Evolutionary conservation across 2,113 vertebrate species (phyloP).

Genomic region (Vombatus ursinus): DNA sequence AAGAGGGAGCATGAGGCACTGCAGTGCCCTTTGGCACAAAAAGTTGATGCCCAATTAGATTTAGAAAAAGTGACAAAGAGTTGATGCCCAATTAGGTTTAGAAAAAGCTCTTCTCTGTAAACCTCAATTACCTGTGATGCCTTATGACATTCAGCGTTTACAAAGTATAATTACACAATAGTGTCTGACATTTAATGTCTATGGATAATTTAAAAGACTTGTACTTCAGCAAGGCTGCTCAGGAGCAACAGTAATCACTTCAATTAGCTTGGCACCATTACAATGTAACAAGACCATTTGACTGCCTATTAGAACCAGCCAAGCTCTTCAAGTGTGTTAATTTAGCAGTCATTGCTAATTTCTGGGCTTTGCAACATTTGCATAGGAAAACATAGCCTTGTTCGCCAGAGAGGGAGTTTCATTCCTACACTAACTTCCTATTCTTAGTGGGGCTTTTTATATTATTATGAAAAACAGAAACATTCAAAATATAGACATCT

Average conservation of each 20-base stretch:
- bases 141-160: conserved; percentile 92
- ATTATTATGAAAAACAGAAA: conserved; percentile 77
- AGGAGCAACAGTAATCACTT: conserved; percentile 92
- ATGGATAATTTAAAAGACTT: conserved; percentile 91
- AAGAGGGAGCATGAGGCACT: conserved; percentile 66
- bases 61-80: conserved; percentile 89
- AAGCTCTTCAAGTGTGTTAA: conserved; percentile 91
- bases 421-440: conserved; percentile 79
- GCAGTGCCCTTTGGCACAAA: conserved; percentile 84
- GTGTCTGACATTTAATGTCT: conserved; percentile 91
- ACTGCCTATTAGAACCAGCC: conserved; percentile 91
- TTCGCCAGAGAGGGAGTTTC: conserved; percentile 86
- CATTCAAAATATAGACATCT: conserved; percentile 76
- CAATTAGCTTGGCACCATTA: conserved; percentile 92
- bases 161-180: conserved; percentile 92
- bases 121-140: conserved; percentile 92
- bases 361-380: conserved; percentile 88
- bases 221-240: conserved; percentile 89
- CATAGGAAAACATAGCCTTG: conserved; percentile 87
- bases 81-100: conserved; percentile 92
- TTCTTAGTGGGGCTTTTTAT: conserved; percentile 78
- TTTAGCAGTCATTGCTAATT: conserved; percentile 92
- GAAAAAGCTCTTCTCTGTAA: conserved; percentile 91
- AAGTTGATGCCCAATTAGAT: conserved; percentile 89
- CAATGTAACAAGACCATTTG: conserved; percentile 92